A percentile compares a stretch with the other conserved stretches of the same genome.
phyloP scores from a whole-genome alignment of 2,113 vertebrate species.

The Neomonachus schauinslandi region DNA sequence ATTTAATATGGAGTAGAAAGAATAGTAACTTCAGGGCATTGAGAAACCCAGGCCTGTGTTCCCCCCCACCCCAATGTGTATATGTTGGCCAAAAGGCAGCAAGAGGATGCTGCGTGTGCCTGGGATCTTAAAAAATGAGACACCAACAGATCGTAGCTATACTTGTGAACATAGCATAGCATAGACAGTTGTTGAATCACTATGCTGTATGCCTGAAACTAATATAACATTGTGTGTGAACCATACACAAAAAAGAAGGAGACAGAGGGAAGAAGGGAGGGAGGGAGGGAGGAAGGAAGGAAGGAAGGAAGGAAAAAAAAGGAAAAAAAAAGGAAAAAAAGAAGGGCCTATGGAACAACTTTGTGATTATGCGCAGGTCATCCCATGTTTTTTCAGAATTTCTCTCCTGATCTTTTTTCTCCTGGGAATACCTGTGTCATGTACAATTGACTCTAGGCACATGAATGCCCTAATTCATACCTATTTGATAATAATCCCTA shows the following conservation, averaged over 20 bases:
- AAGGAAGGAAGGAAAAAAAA: fast-evolving
- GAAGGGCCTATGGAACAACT: not conserved
- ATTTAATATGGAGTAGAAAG: not conserved
- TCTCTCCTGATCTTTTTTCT: not conserved
- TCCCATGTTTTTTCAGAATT: not conserved
- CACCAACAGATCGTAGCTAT: not conserved
- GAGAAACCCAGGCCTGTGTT: not conserved
- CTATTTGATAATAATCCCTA: not conserved
- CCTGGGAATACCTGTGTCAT: not conserved
- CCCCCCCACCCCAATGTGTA: not conserved
- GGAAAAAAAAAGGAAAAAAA: not conserved
- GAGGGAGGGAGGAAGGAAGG: not conserved
- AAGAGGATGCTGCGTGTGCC: fast-evolving
- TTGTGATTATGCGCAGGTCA: not conserved
- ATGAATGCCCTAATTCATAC: not conserved
- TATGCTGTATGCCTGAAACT: not conserved
- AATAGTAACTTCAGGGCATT: not conserved
- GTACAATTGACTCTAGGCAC: not conserved
- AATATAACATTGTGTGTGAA: not conserved
- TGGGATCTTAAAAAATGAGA: not conserved
- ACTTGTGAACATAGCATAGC: not conserved
- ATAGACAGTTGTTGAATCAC: not conserved
- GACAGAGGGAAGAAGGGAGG: not conserved
- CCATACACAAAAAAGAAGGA: not conserved
- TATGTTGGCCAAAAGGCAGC: not conserved